Percentiles rank a stretch among this genome's conserved stretches.
Evolutionary conservation across 2,113 vertebrate genomes (phyloP).

Genomic region (Anoplopoma fimbria): DNA sequence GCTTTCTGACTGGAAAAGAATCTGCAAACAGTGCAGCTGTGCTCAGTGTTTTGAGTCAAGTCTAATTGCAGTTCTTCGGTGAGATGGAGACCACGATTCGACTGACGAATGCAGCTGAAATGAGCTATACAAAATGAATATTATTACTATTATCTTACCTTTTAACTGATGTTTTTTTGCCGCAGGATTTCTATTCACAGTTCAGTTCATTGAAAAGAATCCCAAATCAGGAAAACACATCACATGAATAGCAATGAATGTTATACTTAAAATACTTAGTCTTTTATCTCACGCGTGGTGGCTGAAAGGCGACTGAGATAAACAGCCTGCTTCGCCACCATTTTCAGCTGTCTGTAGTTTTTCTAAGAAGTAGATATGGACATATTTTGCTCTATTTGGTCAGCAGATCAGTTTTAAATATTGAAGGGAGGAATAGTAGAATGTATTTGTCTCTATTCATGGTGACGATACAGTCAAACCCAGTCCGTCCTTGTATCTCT

Average conservation of each 20-base stretch:
- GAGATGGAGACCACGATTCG: background rate
- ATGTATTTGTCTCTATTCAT: background rate
- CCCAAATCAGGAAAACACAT: background rate
- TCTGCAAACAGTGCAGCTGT: constrained; percentile 3
- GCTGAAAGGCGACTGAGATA: background rate
- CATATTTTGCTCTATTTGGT: background rate
- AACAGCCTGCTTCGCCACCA: background rate
- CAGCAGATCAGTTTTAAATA: background rate
- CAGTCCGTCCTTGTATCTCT: background rate
- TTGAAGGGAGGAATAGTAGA: background rate
- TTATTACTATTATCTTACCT: background rate
- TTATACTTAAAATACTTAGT: background rate
- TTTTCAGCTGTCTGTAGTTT: background rate
- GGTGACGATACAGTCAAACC: background rate
- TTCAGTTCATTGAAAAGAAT: background rate
- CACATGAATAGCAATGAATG: background rate
- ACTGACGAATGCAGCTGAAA: background rate
- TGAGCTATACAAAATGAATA: background rate
- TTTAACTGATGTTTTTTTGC: background rate
- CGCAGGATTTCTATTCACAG: too few relatives aligned
- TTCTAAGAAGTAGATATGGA: background rate
- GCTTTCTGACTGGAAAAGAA: background rate
- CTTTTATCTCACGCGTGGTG: background rate
- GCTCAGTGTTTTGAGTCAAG: background rate
- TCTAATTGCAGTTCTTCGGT: background rate